These are phyloP conservation scores for Spizaetus ornatus DNA, from an alignment of 2,113 vertebrate genomes.

Conservation along the genomic window DNA sequence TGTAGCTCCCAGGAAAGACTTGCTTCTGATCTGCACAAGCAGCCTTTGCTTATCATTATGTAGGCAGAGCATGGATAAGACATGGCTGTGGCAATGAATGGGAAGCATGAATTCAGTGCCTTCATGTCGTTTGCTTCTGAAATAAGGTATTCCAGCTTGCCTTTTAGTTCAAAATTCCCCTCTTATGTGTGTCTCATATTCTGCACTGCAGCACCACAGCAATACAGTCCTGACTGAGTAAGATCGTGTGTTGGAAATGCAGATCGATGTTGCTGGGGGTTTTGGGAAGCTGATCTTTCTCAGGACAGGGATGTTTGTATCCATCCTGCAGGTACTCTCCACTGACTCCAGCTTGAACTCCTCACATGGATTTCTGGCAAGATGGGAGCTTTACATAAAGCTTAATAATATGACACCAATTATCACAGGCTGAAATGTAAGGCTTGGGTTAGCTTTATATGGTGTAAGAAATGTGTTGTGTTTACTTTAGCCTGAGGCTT, in stretches of 20 bases:
- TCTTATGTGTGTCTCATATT: not conserved
- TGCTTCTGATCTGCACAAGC: not conserved
- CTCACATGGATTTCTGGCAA: not conserved
- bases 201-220: not conserved
- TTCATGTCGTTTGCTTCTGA: not conserved
- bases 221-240: not conserved
- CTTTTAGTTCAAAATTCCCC: not conserved
- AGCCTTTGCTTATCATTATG: not conserved
- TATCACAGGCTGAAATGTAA: conserved; percentile 16
- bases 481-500: conserved; percentile 34
- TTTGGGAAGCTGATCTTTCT: not conserved
- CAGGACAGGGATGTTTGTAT: not conserved
- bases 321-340: not conserved
- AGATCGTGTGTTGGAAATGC: not conserved
- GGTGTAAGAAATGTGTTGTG: not conserved
- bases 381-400: not conserved
- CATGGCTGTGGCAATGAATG: not conserved
- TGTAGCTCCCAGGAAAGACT: not conserved
- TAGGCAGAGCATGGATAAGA: not conserved
- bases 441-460: conserved; percentile 18
- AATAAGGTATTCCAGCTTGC: not conserved
- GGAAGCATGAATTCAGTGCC: not conserved
- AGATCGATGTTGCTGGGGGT: not conserved
- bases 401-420: not conserved
- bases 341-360: not conserved